Conservation (phyloP, 2,113 vertebrate species). For the Neodontobutis hainanensis region DNA sequence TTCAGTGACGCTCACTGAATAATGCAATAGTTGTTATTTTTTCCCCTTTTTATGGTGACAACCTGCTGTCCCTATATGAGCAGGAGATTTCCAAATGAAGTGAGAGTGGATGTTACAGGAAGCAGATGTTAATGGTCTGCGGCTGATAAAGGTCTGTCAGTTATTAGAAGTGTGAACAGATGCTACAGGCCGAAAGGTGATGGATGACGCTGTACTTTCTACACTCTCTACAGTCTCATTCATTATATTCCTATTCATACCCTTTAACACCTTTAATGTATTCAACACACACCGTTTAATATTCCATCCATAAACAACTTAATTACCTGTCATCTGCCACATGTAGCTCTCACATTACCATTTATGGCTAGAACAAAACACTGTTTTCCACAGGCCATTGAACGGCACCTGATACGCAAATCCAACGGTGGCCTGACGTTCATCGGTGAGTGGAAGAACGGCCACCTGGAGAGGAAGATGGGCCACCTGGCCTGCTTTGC, state of each 20-base stretch:
- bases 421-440: slow-evolving; percentile 95
- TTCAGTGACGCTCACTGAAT: neutral
- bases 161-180: slow-evolving; percentile 34
- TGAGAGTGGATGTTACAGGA: slow-evolving; percentile 7
- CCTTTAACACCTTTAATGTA: neutral
- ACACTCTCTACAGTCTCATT: neutral
- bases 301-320: slow-evolving; percentile 13
- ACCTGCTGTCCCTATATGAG: neutral
- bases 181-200: slow-evolving; percentile 1
- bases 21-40: neutral
- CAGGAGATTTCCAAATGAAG: neutral
- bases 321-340: slow-evolving; percentile 3
- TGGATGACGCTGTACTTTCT: slow-evolving; percentile 7
- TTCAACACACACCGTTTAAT: neutral
- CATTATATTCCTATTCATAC: neutral
- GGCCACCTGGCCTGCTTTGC: slow-evolving; percentile 98
- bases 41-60: neutral
- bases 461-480: slow-evolving; percentile 98
- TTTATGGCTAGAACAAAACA: slow-evolving; percentile 10
- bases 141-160: slow-evolving; percentile 19
- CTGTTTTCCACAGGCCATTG: slow-evolving; percentile 85
- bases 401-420: slow-evolving; percentile 94
- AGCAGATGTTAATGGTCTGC: slow-evolving; percentile 10
- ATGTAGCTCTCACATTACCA: neutral
- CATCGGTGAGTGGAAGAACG: slow-evolving; percentile 98